A percentile compares a stretch with the other conserved stretches of the same genome.
These are phyloP conservation scores for Silurus aristotelis DNA, from an alignment of 2,797 vertebrate genomes.

Conservation along the genomic window DNA sequence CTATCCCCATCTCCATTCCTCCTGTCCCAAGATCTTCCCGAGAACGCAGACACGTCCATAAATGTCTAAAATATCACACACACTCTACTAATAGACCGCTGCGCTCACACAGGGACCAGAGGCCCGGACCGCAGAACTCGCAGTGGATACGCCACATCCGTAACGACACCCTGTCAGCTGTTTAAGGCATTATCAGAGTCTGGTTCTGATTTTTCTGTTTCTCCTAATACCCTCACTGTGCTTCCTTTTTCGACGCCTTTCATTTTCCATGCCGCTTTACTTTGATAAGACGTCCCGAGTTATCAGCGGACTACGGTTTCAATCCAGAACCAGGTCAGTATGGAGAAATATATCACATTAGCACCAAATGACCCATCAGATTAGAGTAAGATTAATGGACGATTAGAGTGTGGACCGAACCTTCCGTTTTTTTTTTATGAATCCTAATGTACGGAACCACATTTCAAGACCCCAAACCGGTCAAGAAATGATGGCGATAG, in stretches of 20 bases:
- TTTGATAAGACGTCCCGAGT: slow-evolving; percentile 44
- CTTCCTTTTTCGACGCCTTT: slow-evolving; percentile 44
- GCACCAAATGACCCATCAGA: not conserved
- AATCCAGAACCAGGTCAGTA: not conserved
- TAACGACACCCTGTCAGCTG: slow-evolving; percentile 49
- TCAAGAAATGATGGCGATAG: too few species aligned
- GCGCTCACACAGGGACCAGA: slow-evolving; percentile 52
- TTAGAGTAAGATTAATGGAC: slow-evolving; percentile 20
- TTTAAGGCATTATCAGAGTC: slow-evolving; percentile 59
- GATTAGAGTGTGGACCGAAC: too few species aligned
- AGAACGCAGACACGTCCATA: slow-evolving; percentile 54
- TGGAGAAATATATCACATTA: not conserved
- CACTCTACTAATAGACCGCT: slow-evolving; percentile 61
- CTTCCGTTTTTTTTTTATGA: not conserved
- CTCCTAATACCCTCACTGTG: slow-evolving; percentile 4
- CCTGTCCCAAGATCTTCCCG: slow-evolving; percentile 34
- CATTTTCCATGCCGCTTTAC: slow-evolving; percentile 47
- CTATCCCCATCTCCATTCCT: not conserved
- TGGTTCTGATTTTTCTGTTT: slow-evolving; percentile 44
- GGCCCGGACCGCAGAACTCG: slow-evolving; percentile 47
- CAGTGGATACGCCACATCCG: slow-evolving; percentile 55
- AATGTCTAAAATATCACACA: slow-evolving; percentile 63
- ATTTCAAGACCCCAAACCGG: not conserved
- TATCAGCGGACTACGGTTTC: not conserved
- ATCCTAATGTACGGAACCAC: not conserved